phyloP scores from a whole-genome alignment of 2,113 vertebrate genomes.

The Pygoscelis antarcticus region DNA sequence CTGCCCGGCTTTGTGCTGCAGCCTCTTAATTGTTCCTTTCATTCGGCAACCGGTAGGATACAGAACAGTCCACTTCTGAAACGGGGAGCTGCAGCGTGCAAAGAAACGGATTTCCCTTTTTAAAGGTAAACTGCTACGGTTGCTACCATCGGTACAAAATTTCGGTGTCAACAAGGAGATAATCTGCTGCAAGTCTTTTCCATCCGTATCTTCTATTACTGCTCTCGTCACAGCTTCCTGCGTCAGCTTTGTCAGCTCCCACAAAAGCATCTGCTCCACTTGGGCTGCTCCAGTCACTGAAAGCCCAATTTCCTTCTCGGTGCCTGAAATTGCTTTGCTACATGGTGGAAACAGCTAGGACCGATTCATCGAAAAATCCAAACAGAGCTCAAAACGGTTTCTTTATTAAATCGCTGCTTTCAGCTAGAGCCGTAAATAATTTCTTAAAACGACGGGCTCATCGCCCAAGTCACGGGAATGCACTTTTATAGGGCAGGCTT shows the following conservation, averaged over 20 bases:
- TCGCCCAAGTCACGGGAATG: neutral
- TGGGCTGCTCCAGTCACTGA: conserved; percentile 7
- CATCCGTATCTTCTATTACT: neutral
- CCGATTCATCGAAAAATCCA: conserved; percentile 4
- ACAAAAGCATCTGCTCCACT: neutral
- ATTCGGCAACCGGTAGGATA: neutral
- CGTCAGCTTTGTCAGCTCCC: neutral
- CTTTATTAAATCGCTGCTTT: neutral
- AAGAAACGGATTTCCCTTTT: neutral
- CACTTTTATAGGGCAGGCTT: neutral
- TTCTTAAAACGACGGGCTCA: neutral
- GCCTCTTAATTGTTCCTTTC: neutral
- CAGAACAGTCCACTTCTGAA: conserved; percentile 12
- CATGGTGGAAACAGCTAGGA: conserved; percentile 25
- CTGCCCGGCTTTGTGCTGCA: neutral
- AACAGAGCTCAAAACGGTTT: neutral
- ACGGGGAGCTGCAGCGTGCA: neutral
- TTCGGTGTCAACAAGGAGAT: neutral
- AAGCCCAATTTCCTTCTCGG: neutral
- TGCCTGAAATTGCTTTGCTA: conserved; percentile 1
- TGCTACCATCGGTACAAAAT: neutral
- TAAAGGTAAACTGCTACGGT: neutral
- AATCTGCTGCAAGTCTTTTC: neutral
- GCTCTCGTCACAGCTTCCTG: neutral
- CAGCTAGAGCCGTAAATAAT: neutral